Conservation (phyloP, 2,888 invertebrate species). For the Phyto melanocephala region DNA sequence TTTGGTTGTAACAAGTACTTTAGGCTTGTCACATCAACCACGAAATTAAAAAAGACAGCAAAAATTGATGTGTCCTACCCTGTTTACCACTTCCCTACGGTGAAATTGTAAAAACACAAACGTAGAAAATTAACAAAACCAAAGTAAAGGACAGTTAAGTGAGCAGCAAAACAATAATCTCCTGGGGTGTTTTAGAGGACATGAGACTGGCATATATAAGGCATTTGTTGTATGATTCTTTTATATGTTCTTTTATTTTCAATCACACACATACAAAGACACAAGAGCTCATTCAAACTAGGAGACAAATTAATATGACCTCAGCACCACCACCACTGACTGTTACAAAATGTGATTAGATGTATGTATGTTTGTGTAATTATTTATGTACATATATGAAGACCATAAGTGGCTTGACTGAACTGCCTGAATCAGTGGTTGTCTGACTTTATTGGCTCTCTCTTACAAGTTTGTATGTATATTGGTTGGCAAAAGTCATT, state of each 20-base stretch:
- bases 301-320: constrained; percentile 3
- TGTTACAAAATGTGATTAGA: background rate
- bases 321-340: background rate
- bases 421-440: background rate
- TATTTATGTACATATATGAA: background rate
- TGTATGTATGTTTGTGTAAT: background rate
- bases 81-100: background rate
- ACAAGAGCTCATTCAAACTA: background rate
- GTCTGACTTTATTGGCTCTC: constrained; percentile 21
- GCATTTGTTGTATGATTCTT: background rate
- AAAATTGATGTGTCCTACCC: constrained; percentile 22
- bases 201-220: background rate
- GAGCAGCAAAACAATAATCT: constrained; percentile 56
- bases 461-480: too few relatives aligned
- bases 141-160: constrained; percentile 42
- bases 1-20: constrained; percentile 32
- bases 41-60: constrained; percentile 60
- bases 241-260: background rate
- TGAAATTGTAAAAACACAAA: background rate
- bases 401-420: constrained; percentile 10
- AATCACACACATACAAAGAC: background rate
- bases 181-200: constrained; percentile 20
- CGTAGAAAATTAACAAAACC: constrained; percentile 26
- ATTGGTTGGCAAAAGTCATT: constrained; percentile 36
- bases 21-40: constrained; percentile 61